Conservation (phyloP, 1,140 invertebrate species). For the Metopolophium dirhodum region DNA sequence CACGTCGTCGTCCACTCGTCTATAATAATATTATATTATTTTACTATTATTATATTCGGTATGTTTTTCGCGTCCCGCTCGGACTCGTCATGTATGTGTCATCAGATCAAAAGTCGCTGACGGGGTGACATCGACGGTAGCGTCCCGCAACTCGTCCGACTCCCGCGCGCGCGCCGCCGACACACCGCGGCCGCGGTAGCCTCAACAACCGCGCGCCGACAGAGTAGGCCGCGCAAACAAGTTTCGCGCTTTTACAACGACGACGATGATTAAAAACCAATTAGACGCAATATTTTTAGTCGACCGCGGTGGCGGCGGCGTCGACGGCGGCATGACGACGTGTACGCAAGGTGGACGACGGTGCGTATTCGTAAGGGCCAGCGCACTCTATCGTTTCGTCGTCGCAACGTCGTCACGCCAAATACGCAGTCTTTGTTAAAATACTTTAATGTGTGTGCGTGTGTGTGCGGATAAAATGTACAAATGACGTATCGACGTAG, state of each 20-base stretch:
- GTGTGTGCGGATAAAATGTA: background rate
- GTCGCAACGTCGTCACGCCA: conserved; percentile 2
- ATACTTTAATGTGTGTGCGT: background rate
- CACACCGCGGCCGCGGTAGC: background rate
- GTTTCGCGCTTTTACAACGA: background rate
- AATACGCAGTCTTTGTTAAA: conserved; percentile 43
- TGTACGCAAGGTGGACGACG: background rate
- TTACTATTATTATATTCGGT: background rate
- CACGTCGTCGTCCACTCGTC: background rate
- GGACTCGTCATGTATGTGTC: background rate
- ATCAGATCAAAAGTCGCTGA: background rate
- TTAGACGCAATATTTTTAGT: background rate
- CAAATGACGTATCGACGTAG: conserved; percentile 26
- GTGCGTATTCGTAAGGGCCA: background rate
- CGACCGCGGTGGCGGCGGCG: background rate
- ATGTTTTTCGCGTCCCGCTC: background rate
- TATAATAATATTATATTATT: background rate
- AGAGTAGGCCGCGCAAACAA: background rate
- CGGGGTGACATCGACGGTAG: background rate
- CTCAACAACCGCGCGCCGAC: background rate
- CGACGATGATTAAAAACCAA: background rate
- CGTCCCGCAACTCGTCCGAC: background rate
- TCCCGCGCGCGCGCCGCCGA: background rate
- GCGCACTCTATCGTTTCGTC: conserved; percentile 43
- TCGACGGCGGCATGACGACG: background rate